Percentiles rank a stretch among this genome's conserved stretches.
Evolutionary conservation across 2,888 invertebrate species (phyloP).

Genomic region (Stenotaenia linearis): DNA sequence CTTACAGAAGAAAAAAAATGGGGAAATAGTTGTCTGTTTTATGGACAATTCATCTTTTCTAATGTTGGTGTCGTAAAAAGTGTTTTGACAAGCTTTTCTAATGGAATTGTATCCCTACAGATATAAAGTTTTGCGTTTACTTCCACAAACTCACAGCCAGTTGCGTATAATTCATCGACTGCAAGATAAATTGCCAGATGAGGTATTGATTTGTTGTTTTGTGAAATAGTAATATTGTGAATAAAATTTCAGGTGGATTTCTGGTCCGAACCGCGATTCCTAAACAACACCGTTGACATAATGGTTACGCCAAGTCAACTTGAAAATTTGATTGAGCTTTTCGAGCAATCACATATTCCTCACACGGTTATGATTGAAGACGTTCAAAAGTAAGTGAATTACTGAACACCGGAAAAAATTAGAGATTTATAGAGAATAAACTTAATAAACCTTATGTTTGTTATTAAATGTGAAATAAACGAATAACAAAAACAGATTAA

Average conservation of each 20-base stretch:
- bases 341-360: background rate
- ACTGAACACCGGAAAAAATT: no score
- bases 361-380: conserved; percentile 1
- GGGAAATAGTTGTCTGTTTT: background rate
- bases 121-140: background rate
- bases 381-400: conserved; percentile 1
- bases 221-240: background rate
- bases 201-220: background rate
- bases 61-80: background rate
- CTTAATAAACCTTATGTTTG: no score
- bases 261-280: conserved; percentile 8
- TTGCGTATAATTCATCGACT: background rate
- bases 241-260: background rate
- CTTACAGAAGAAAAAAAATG: background rate
- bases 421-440: no score
- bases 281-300: background rate
- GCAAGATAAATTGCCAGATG: background rate
- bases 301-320: background rate
- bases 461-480: no score
- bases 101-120: background rate
- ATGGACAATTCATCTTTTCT: background rate
- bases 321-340: background rate
- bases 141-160: background rate
- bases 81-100: background rate
- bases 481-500: no score